Percentiles rank a stretch among this genome's conserved stretches.
These are phyloP conservation scores for Sapayoa aenigma DNA, from an alignment of 2,113 vertebrate genomes.

Conservation along the genomic window DNA sequence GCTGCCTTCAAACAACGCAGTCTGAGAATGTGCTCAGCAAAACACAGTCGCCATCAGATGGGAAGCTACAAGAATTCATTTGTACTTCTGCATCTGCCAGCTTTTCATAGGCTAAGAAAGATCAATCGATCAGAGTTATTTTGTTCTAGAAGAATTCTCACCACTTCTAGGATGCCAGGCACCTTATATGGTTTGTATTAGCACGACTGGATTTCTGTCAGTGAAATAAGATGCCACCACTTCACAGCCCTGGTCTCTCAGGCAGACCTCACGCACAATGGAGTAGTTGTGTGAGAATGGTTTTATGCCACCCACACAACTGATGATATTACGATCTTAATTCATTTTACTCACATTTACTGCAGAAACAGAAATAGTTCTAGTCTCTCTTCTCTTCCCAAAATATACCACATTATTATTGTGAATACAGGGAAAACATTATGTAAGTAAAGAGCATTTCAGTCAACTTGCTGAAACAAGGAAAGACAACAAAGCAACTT, in stretches of 20 bases:
- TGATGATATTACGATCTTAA: neutral
- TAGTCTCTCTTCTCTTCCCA: neutral
- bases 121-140: conserved; percentile 17
- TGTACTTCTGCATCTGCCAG: neutral
- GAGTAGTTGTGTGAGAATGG: conserved; percentile 34
- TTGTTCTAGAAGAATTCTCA: neutral
- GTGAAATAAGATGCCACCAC: conserved; percentile 51
- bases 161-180: neutral
- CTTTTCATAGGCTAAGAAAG: neutral
- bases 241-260: neutral
- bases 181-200: conserved; percentile 1
- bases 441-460: neutral
- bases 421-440: neutral
- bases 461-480: conserved; percentile 15
- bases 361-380: conserved; percentile 18
- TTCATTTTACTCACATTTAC: neutral
- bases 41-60: neutral
- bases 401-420: neutral
- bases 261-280: conserved; percentile 13
- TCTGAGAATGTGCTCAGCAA: neutral
- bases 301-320: conserved; percentile 6
- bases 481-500: conserved; percentile 10
- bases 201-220: neutral
- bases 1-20: neutral
- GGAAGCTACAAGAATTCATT: neutral